Conservation (phyloP, 2,888 invertebrate species). For the Cataglyphis altisquamis region DNA sequence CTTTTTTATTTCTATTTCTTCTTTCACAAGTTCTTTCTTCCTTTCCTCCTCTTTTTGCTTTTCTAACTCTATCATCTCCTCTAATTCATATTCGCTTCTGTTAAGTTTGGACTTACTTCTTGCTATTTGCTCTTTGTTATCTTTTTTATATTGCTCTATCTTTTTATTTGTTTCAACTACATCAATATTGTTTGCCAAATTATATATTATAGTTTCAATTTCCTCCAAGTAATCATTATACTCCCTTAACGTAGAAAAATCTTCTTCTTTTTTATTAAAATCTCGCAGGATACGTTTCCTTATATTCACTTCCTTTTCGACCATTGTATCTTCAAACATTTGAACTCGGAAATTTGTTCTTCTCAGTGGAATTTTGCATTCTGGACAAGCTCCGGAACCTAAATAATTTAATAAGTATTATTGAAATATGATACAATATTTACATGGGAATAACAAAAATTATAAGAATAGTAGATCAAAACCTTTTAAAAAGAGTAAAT, state of each 20-base stretch:
- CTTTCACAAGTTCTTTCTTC: conserved; percentile 90
- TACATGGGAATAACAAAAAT: not conserved
- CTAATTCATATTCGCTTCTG: conserved; percentile 94
- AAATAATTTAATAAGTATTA: conserved; percentile 65
- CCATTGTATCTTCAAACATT: conserved; percentile 97
- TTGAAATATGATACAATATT: not conserved
- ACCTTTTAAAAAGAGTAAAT: conserved; percentile 98
- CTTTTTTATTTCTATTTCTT: conserved; percentile 90
- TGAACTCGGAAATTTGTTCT: conserved; percentile 97
- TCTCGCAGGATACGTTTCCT: conserved; percentile 95
- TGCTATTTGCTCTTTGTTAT: conserved; percentile 94
- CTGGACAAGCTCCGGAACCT: conserved; percentile 98
- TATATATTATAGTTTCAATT: conserved; percentile 96
- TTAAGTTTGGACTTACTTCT: conserved; percentile 92
- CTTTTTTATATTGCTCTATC: conserved; percentile 96
- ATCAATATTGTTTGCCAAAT: conserved; percentile 96
- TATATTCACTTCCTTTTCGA: conserved; percentile 99
- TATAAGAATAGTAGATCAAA: conserved; percentile 79
- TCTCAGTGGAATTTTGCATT: conserved; percentile 95
- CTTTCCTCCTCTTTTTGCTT: conserved; percentile 92
- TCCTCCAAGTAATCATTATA: conserved; percentile 99
- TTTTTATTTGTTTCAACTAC: conserved; percentile 95
- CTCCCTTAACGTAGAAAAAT: conserved; percentile 93
- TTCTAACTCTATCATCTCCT: conserved; percentile 94
- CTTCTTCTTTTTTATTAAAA: conserved; percentile 98